These are phyloP conservation scores for Drosophila villosipedis DNA, from an alignment of 2,888 invertebrate genomes.

Conservation along the genomic window DNA sequence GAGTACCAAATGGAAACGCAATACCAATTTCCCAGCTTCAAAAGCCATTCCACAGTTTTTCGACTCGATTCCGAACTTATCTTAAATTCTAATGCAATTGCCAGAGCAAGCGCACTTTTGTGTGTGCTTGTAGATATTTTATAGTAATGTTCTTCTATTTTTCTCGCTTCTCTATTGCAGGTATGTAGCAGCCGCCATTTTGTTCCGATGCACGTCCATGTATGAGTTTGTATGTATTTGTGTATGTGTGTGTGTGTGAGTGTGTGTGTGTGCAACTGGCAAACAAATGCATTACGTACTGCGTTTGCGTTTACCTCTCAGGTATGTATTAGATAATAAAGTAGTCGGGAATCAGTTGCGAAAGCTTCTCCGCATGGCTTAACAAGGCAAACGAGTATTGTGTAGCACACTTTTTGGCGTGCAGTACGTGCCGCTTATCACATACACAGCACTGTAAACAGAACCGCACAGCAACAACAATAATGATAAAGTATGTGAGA, in stretches of 20 bases:
- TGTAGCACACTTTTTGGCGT: constrained; percentile 64
- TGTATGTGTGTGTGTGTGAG: constrained; percentile 19
- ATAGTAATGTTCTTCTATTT: constrained; percentile 59
- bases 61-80: constrained; percentile 55
- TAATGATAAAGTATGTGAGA: background rate
- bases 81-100: constrained; percentile 78
- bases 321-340: constrained; percentile 67
- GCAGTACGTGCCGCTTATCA: constrained; percentile 77
- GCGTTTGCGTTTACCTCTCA: constrained; percentile 27
- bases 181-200: constrained; percentile 70
- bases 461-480: constrained; percentile 17
- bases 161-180: constrained; percentile 59
- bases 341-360: constrained; percentile 59
- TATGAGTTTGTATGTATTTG: constrained; percentile 8
- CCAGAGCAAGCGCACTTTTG: constrained; percentile 18
- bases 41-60: constrained; percentile 6
- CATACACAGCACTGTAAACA: constrained; percentile 58
- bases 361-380: constrained; percentile 43
- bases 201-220: constrained; percentile 40
- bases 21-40: constrained; percentile 18
- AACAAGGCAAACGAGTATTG: constrained; percentile 50
- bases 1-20: constrained; percentile 38
- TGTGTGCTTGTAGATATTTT: constrained; percentile 56
- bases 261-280: constrained; percentile 53
- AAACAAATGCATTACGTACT: constrained; percentile 68